A percentile compares a stretch with the other conserved stretches of the same genome.
These are phyloP conservation scores for Morpho achilles DNA, from an alignment of 2,888 invertebrate species.

Conservation along the genomic window DNA sequence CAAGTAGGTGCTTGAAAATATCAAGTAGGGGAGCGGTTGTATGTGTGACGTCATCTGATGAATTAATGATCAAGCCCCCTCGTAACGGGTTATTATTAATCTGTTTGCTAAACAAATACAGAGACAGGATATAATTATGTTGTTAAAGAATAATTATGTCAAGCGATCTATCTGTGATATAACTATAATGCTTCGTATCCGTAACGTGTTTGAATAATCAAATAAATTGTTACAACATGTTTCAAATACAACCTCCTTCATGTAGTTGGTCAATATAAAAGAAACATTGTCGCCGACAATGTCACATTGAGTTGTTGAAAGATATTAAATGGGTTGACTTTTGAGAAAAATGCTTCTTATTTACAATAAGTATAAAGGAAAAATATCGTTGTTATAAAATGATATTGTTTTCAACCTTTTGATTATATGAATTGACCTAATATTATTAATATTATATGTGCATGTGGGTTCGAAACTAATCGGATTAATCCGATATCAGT, in stretches of 20 bases:
- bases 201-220: slow-evolving; percentile 8
- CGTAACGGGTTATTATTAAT: slow-evolving; percentile 8
- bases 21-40: background rate
- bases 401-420: slow-evolving; percentile 5
- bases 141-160: slow-evolving; percentile 41
- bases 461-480: no score
- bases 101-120: slow-evolving; percentile 19
- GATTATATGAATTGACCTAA: background rate
- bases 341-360: no score
- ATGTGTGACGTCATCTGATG: slow-evolving; percentile 1
- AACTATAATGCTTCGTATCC: slow-evolving; percentile 23
- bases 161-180: slow-evolving; percentile 25
- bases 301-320: no score
- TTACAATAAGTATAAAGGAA: no score
- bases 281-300: no score
- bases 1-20: background rate
- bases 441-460: no score
- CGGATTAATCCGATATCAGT: no score
- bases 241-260: no score
- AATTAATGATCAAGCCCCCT: slow-evolving; percentile 1
- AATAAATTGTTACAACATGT: slow-evolving; percentile 1
- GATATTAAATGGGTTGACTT: no score
- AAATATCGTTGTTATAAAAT: background rate
- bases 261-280: no score
- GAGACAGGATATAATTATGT: slow-evolving; percentile 50